phyloP scores from a whole-genome alignment of 2,113 vertebrate species.

The Cyanocitta stelleri region DNA sequence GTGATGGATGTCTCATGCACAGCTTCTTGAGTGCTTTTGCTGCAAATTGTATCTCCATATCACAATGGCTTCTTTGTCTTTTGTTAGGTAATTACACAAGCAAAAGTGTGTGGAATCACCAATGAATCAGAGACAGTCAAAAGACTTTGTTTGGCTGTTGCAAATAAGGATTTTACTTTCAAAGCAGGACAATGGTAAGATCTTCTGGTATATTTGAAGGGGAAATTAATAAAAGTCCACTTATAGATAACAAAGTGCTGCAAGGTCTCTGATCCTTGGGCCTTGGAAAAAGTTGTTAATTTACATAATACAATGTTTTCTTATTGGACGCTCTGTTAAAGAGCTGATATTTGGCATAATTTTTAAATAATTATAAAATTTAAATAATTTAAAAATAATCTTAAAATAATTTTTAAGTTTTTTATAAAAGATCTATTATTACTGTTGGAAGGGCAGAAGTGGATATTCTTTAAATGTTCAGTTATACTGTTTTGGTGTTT shows the following conservation, averaged over 20 bases:
- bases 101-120: constrained; percentile 80
- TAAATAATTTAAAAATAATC: too few relatives aligned
- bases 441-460: not conserved
- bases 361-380: not conserved
- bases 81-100: constrained; percentile 78
- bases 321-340: not conserved
- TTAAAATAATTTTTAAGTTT: too few relatives aligned
- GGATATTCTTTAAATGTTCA: not conserved
- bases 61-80: not conserved
- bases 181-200: constrained; percentile 94
- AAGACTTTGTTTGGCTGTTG: constrained; percentile 77
- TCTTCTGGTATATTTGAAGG: not conserved
- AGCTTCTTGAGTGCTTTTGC: not conserved
- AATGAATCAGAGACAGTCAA: constrained; percentile 82
- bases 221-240: not conserved
- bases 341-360: not conserved
- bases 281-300: not conserved
- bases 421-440: not conserved
- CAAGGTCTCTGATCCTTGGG: not conserved
- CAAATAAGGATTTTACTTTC: constrained; percentile 83
- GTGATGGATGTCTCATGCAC: not conserved
- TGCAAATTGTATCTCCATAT: not conserved
- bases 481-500: not conserved
- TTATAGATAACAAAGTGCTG: not conserved
- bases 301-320: not conserved